Conservation (phyloP, 2,888 invertebrate species). For the Morpho helenor region DNA sequence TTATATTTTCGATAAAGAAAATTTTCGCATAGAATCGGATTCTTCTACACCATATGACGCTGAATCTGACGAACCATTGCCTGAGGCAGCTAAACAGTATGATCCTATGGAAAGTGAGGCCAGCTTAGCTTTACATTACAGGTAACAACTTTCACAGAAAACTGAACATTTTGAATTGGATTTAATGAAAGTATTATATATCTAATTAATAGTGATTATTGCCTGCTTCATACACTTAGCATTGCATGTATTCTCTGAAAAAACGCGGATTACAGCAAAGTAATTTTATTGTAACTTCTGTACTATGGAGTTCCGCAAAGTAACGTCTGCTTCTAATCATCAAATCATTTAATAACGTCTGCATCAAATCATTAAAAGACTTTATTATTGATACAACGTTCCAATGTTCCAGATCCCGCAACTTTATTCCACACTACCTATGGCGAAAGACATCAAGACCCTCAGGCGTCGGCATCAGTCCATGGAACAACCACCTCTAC, state of each 20-base stretch:
- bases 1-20: conserved; percentile 77
- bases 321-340: too few species aligned
- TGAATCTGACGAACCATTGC: conserved; percentile 72
- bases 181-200: too few species aligned
- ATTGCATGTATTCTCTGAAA: too few species aligned
- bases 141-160: conserved; percentile 37
- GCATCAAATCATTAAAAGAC: too few species aligned
- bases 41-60: conserved; percentile 62
- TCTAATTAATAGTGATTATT: too few species aligned
- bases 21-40: conserved; percentile 73
- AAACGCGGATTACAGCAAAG: too few species aligned
- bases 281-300: too few species aligned
- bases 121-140: conserved; percentile 68
- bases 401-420: conserved; percentile 56
- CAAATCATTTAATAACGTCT: too few species aligned
- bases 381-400: background rate
- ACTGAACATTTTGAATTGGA: too few species aligned
- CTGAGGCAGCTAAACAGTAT: conserved; percentile 54
- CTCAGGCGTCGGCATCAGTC: conserved; percentile 82
- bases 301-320: too few species aligned
- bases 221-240: too few species aligned
- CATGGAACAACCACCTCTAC: conserved; percentile 79
- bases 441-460: conserved; percentile 82
- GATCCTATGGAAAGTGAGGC: conserved; percentile 74
- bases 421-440: conserved; percentile 74